phyloP scores from a whole-genome alignment of 2,797 vertebrate species.

The Typhlichthys eigenmanni region DNA sequence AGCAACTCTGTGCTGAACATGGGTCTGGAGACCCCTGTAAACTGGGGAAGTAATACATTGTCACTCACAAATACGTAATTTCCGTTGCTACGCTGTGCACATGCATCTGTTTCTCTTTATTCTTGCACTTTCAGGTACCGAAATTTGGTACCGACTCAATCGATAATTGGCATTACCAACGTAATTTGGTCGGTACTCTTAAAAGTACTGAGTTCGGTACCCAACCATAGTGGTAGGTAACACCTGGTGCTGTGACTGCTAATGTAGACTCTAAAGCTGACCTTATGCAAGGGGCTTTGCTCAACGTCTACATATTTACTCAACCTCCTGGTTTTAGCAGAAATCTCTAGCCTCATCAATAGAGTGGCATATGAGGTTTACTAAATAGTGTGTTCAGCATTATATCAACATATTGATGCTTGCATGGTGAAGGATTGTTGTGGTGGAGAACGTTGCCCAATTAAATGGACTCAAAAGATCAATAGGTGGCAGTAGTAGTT shows the following conservation, averaged over 20 bases:
- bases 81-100: no score
- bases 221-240: neutral
- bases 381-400: constrained; percentile 69
- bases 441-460: constrained; percentile 63
- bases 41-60: no score
- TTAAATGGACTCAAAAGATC: constrained; percentile 73
- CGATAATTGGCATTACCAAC: no score
- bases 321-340: constrained; percentile 56
- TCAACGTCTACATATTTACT: constrained; percentile 52
- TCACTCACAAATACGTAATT: no score
- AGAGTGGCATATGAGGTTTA: constrained; percentile 75
- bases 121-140: no score
- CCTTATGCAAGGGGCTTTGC: constrained; percentile 53
- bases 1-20: no score
- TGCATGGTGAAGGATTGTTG: constrained; percentile 27
- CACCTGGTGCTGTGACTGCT: constrained; percentile 3
- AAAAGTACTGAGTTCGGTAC: no score
- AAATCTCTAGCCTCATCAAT: constrained; percentile 70
- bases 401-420: constrained; percentile 69
- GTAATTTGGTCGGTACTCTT: no score
- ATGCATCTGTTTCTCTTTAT: no score
- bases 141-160: no score
- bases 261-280: constrained; percentile 31
- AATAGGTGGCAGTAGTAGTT: constrained; percentile 61
- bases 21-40: no score